Evolutionary conservation across 1,140 invertebrate genomes (phyloP), one percentile per base, ranked within the genome.

Genomic region (Seison nebaliae): DNA sequence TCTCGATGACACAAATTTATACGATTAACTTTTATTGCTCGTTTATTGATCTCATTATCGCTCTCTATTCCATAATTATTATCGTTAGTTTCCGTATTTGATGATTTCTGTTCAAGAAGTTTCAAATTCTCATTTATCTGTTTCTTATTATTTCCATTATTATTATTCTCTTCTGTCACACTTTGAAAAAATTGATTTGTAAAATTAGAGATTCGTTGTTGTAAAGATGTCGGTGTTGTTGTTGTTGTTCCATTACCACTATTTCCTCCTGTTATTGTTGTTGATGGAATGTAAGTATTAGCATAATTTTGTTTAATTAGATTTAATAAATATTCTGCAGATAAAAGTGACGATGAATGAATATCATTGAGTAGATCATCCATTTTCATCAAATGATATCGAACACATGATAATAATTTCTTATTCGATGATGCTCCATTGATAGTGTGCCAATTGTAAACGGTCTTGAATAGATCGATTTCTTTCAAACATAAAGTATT

Each of bases 401-500:
- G 69, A 4, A 93, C 72, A 43, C 59, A 49, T 14, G 45, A 37
- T 17, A 63, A 43, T 4, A 43, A 42, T 5, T 47, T 48, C 4
- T 48, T 45, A 46, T 74, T 69, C 17, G 67, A 46, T 44, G 67
- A 65, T 50, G 69, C 62, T 67, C 88, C 69, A 46, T 70, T 59
- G 7, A 22, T 5, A 50, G 67, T 70, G 42, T 74, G 72, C 84
- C 84, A 94, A 32, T 66, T 65, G 49, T 68, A 66, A 2, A 93
- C 74, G 5, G 76, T 74, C 47, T 69, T 64, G 58, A 94, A 96
- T 43, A 96, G 88, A 47, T 91, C 73, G 17, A 84, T 75, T 62
- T 96, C 86, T 4, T 73, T 70, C 0, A 78, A 81, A 64, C 76
- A 93, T 60, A 94, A 93, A 1, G 83, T 91, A 59, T 93, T 76